Base-by-base conservation (phyloP, 2,113 vertebrate species). In the Pithys albifrons region DNA sequence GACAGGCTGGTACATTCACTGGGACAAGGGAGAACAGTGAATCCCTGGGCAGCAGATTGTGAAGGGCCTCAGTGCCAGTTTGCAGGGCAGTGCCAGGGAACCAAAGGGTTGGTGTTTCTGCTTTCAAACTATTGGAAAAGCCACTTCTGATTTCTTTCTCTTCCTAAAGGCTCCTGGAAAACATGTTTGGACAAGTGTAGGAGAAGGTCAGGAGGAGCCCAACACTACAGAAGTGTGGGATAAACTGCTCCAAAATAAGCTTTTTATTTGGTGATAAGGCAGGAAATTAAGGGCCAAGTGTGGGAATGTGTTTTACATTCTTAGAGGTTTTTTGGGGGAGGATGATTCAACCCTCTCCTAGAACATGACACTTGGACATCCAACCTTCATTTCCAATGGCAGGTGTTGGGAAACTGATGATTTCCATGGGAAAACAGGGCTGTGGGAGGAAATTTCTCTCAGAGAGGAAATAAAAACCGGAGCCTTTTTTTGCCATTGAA, bases 401-500 rank as follows among this genome's bases (percentile, higher is more conserved):
- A 83, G 19, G 43, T 62, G 65, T 25, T 35, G 74, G 67, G 72
- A 55, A 79, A n/a, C 22, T 59, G 14, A 22, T 41, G 45, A 48
- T 37, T 70, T 75, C 86, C 55, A 24, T 12, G 20, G 79, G 46
- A 66, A 49, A 61, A 35, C 35, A 29, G 20, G 22, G 57, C 39
- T 84, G 62, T 19, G 58, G 29, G 64, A 57, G 25, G 48, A 80
- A 72, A 45, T 13, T 19, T 17, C 7, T n/a, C 19, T 3, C 37
- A 54, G 71, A 73, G 66, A 77, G 14, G 31, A 91, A 94, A 96
- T 51, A 93, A 92, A 95, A 76, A 66, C 10, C 1, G 0, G 88
- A 91, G 88, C 35, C 80, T 18, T 89, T 95, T 94, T 85, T 93
- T 19, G 4, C 95, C 95, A 94, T 80, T 92, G 76, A 96, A 98